A percentile compares a stretch with the other conserved stretches of the same genome.
These are phyloP conservation scores for Ethmia dodecea DNA, from an alignment of 2,888 invertebrate genomes.

Conservation along the genomic window DNA sequence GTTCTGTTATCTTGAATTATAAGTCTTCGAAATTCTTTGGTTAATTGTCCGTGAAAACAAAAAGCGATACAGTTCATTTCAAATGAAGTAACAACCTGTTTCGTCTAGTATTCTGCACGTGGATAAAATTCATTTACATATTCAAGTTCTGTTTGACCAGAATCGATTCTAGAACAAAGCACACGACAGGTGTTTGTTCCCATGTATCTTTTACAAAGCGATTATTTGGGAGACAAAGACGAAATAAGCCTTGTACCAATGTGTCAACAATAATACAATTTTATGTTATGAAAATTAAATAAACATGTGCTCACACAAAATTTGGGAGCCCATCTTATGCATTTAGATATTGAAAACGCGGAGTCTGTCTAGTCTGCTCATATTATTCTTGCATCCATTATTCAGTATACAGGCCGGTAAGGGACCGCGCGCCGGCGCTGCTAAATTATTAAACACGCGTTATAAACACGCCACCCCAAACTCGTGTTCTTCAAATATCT, in stretches of 20 bases:
- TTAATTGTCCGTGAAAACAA: conserved; percentile 17
- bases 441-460: conserved; percentile 74
- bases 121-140: neutral
- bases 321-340: conserved; percentile 13
- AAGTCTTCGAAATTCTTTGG: conserved; percentile 8
- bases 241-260: too few species aligned
- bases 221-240: too few species aligned
- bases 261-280: too few species aligned
- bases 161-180: conserved; percentile 36
- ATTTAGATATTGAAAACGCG: conserved; percentile 46
- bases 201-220: too few species aligned
- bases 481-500: conserved; percentile 46
- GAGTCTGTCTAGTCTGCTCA: conserved; percentile 44
- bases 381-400: conserved; percentile 73
- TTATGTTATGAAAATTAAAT: too few species aligned
- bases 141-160: neutral
- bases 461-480: conserved; percentile 56
- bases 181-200: conserved; percentile 53
- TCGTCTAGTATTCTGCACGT: conserved; percentile 5
- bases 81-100: conserved; percentile 18
- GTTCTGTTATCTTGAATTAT: conserved; percentile 28
- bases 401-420: conserved; percentile 55
- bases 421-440: conserved; percentile 49
- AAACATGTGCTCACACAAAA: too few species aligned
- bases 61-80: conserved; percentile 18